Base-by-base conservation (phyloP, 2,113 vertebrate species). In the Nanorana parkeri region DNA sequence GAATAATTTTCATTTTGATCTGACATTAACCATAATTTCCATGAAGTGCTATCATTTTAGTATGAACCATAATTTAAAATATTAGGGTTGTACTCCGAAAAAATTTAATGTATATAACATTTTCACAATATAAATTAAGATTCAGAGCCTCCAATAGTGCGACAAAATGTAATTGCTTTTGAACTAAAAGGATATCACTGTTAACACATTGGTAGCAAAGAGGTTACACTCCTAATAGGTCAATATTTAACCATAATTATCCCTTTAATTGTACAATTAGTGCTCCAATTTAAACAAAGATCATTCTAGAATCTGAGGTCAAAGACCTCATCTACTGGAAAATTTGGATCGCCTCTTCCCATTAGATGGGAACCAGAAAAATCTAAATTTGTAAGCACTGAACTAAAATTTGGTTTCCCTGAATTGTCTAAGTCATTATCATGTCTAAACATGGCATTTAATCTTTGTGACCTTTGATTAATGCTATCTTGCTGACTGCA, bases 301-400 rank as follows among this genome's bases (percentile, higher is more conserved):
- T 94, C 89, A 94, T 91, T 92, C 88, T 89, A 85, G 89, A 92
- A 94, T 95, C 93, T 90, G 93, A 92, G 95, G 95, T 95, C 94
- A 92, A 84, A 86, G 91, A 93, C 95, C 96, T 93, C 91, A 95
- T 97, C 96, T 96, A 47, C 89, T 77, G 83, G 84, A 73, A 87
- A 86, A 90, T 81, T 86, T 60, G 84, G 60, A 23, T 78, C 84
- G 83, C 71, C 47, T 86, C 86, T 89, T 85, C 82, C 76, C 78
- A 90, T 91, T 89, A 92, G 85, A 47, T 78, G 5, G 88, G 85
- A 88, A 87, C 86, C 23, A 71, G 8, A 21, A 64, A 63, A 47
- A 60, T 85, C 66, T 67, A 89, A 87, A 91, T 81, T 83, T 77
- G 85, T 80, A 87, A 88, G 86, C 84, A 85, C 83, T 55, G 86